Evolutionary conservation across 1,140 invertebrate genomes (phyloP), one percentile per base, ranked within the genome.

Genomic region (Meloidogyne exigua): DNA sequence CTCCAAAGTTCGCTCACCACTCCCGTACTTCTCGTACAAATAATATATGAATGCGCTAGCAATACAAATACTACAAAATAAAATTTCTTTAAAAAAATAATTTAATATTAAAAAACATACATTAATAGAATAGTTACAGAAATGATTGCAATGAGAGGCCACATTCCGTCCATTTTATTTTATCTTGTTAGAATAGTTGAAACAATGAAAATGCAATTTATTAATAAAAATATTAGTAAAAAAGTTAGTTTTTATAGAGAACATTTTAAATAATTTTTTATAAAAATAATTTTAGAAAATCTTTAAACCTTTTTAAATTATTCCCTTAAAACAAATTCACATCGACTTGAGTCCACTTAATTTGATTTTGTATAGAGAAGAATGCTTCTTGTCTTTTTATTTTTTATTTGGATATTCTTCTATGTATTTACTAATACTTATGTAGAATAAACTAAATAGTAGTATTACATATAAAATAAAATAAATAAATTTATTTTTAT

Each of bases 281-380:
- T n/a, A 44, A 44, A 44, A 2, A 44, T 44, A 44, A 44, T 44
- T 44, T 15, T 44, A 15, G 5, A 15, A 42, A 1, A 0, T 42
- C n/a, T 44, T 44, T 15, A 44, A 44, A 44, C 12, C 18, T 1
- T 44, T 15, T 44, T 44, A 44, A 15, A 32, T 32, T 32, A 32
- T 44, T 44, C 18, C 21, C 5, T n/a, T 57, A 9, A 4, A n/a
- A 0, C n/a, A 18, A 57, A 57, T 57, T 57, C 4, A 57, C 18
- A n/a, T 57, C n/a, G 18, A n/a, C 13, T 18, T 15, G 15, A 18
- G 44, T 57, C n/a, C 49, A 57, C 49, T 57, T 57, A 57, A 57
- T 57, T 57, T 57, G 49, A 57, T 39, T 57, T 57, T 57, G n/a
- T n/a, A n/a, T n/a, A n/a, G n/a, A n/a, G n/a, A n/a, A 57, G 28